Evolutionary conservation across 2,113 vertebrate genomes (phyloP).

Genomic region (Psilopogon haemacephalus): DNA sequence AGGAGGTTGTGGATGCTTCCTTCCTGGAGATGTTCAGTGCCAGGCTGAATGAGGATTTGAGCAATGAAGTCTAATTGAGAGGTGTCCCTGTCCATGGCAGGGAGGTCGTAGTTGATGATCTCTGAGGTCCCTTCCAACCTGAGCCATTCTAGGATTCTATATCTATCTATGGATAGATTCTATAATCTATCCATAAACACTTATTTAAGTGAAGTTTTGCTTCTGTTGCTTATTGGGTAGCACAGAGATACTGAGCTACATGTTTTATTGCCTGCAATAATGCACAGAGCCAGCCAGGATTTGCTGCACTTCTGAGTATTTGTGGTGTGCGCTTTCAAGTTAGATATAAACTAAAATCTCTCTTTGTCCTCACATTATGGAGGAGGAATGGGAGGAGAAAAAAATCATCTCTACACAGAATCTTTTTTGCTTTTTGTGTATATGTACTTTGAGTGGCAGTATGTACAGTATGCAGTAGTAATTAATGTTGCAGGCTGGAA

Average conservation of each 20-base stretch:
- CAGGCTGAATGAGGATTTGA: too few species aligned
- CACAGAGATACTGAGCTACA: not conserved
- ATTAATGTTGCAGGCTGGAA: conserved; percentile 35
- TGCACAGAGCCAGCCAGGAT: not conserved
- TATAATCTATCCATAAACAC: not conserved
- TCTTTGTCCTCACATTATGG: not conserved
- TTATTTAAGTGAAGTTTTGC: not conserved
- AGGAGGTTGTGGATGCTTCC: too few species aligned
- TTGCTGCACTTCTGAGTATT: not conserved
- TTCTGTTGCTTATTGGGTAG: not conserved
- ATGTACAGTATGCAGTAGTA: not conserved
- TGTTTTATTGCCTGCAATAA: not conserved
- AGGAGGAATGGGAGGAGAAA: not conserved
- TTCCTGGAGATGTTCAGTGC: too few species aligned
- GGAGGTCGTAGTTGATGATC: too few species aligned
- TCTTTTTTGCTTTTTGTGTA: not conserved
- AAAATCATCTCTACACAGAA: not conserved
- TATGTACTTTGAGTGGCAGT: not conserved
- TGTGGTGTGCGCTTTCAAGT: not conserved
- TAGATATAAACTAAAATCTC: not conserved
- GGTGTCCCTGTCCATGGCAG: too few species aligned
- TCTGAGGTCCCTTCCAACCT: too few species aligned
- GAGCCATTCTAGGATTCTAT: too few species aligned
- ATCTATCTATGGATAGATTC: too few species aligned
- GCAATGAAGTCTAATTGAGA: too few species aligned